These are phyloP conservation scores for Nasonovia ribisnigri DNA, from an alignment of 2,888 invertebrate species.

Conservation along the genomic window DNA sequence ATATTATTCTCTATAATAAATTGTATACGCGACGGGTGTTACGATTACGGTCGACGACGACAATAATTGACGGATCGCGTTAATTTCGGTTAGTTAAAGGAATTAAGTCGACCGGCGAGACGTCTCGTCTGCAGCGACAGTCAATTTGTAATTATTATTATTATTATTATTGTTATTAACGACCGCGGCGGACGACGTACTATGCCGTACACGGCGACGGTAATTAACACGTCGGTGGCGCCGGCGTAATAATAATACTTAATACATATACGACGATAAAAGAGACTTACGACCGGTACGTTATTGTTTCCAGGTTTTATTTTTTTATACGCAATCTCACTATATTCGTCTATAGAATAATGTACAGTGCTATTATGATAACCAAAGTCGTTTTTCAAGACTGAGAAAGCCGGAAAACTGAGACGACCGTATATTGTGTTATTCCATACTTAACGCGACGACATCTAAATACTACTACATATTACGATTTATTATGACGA, in stretches of 20 bases:
- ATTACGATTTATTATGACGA: too few relatives aligned
- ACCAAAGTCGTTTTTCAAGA: background rate
- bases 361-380: background rate
- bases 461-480: background rate
- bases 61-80: slow-evolving; percentile 7
- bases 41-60: background rate
- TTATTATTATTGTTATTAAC: background rate
- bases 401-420: background rate
- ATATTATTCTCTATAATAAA: background rate
- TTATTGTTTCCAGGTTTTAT: background rate
- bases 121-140: background rate
- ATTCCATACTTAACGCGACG: background rate
- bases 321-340: background rate
- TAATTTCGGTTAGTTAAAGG: background rate
- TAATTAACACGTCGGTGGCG: slow-evolving; percentile 37
- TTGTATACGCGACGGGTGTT: background rate
- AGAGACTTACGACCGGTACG: slow-evolving; percentile 10
- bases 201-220: background rate
- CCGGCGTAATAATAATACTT: slow-evolving; percentile 6
- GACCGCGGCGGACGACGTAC: background rate
- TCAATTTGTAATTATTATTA: background rate
- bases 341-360: background rate
- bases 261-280: background rate
- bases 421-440: background rate
- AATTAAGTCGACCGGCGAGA: background rate